Base-by-base conservation (phyloP, 2,113 vertebrate species). In the Rhombomys opimus region DNA sequence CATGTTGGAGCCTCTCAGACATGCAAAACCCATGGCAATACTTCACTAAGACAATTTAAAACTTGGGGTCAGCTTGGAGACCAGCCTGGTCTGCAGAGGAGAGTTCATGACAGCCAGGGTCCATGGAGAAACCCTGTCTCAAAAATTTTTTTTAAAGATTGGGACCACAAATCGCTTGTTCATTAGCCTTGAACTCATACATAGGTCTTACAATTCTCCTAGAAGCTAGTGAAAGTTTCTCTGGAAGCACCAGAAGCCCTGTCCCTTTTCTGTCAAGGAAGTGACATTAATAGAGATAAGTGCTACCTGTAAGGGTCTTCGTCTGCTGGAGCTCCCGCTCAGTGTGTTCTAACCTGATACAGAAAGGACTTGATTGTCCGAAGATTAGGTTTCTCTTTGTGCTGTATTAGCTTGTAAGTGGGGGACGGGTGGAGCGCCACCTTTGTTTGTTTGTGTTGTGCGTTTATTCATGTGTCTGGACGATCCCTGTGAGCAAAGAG, bases 221-320 rank as follows among this genome's bases (percentile, higher is more conserved):
- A 82, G 46, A 23, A 91, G 67, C 78, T 65, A 41, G 57, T 61
- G 77, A 81, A 93, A 87, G 87, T 80, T 94, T 72, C 25, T 87
- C 52, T 61, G 61, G 94, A 95, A 77, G 57, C 38, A 20, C 85
- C 27, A 67, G 77, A 76, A 94, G 41, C 23, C 70, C 23, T 92
- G 91, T n/a, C 11, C 68, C 65, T n/a, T 23, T 63, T 94, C 96
- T 86, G 20, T 90, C 87, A 95, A 61, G 70, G 61, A 92, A 94
- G 72, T 76, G 41, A 75, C 72, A 27, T 52, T 94, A 27, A 57
- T 27, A 27, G n/a, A 95, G 70, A 57, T 86, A 81, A 88, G 18
- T 67, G 57, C 65, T 82, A 17, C 22, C n/a, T 61, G 20, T 86
- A 81, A 88, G 18, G 77, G 61, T 63, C 61, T 54, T 89, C 90